Evolutionary conservation across 1,140 invertebrate genomes (phyloP).

Genomic region (Psilanteris sp.): DNA sequence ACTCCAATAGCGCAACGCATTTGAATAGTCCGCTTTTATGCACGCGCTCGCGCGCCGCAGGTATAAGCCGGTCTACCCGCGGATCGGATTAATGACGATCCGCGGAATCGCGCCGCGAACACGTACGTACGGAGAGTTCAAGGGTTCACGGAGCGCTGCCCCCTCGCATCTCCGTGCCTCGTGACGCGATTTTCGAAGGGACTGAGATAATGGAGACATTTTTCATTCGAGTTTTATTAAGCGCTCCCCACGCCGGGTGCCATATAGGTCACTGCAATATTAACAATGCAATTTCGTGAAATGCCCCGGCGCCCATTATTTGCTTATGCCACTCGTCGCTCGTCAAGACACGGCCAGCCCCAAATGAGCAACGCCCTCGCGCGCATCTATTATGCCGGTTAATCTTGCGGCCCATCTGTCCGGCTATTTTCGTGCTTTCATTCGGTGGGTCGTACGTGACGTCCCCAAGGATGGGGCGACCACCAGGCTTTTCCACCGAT

Average conservation of each 20-base stretch:
- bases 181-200: background rate
- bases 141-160: slow-evolving; percentile 10
- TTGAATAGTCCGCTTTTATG: slow-evolving; percentile 64
- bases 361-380: slow-evolving; percentile 76
- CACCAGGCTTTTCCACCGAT: slow-evolving; percentile 70
- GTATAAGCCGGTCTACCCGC: slow-evolving; percentile 17
- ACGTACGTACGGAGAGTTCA: slow-evolving; percentile 18
- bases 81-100: slow-evolving; percentile 19
- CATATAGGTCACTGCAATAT: slow-evolving; percentile 43
- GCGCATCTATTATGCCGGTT: slow-evolving; percentile 65
- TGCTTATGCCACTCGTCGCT: slow-evolving; percentile 19
- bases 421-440: slow-evolving; percentile 56
- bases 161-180: too few species aligned
- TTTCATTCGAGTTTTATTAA: slow-evolving; percentile 51
- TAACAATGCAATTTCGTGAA: slow-evolving; percentile 69
- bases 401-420: slow-evolving; percentile 73
- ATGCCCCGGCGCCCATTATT: slow-evolving; percentile 62
- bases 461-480: slow-evolving; percentile 54
- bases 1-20: slow-evolving; percentile 48
- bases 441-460: slow-evolving; percentile 41
- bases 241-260: slow-evolving; percentile 12
- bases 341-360: slow-evolving; percentile 31
- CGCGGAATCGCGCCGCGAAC: slow-evolving; percentile 8
- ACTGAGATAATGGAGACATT: slow-evolving; percentile 59
- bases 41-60: slow-evolving; percentile 12